These are phyloP conservation scores for Andrena minutula DNA, from an alignment of 2,888 invertebrate genomes.

Conservation along the genomic window DNA sequence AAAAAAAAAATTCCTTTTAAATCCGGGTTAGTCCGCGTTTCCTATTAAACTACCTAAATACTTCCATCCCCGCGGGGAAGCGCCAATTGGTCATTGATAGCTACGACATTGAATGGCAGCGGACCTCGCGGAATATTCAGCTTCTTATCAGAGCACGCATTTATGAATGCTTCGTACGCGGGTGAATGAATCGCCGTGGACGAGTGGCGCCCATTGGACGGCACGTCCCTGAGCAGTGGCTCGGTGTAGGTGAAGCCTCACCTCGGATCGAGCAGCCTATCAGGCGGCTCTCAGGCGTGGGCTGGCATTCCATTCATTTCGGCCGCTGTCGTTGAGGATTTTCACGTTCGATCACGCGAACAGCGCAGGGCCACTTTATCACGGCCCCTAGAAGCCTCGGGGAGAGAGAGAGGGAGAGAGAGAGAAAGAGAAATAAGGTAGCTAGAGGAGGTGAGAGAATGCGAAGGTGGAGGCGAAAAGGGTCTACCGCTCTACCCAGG, in stretches of 20 bases:
- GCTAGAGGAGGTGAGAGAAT: background rate
- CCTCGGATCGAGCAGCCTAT: constrained; percentile 67
- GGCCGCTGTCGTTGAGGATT: constrained; percentile 75
- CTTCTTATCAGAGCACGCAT: background rate
- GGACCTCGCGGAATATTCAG: background rate
- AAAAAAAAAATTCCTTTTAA: too few relatives aligned
- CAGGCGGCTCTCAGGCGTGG: constrained; percentile 76
- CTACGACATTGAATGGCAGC: background rate
- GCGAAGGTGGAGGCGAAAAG: constrained; percentile 29
- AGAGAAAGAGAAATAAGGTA: constrained; percentile 16
- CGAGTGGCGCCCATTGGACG: constrained; percentile 18
- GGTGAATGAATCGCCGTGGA: background rate
- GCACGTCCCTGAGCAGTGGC: constrained; percentile 62
- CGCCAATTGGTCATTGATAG: too few relatives aligned
- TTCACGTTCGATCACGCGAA: constrained; percentile 77
- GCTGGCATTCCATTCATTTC: constrained; percentile 82
- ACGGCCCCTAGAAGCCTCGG: constrained; percentile 44
- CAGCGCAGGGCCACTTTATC: constrained; percentile 62
- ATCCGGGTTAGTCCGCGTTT: too few relatives aligned
- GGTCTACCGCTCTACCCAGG: constrained; percentile 50
- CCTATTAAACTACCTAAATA: too few relatives aligned
- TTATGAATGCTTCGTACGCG: background rate
- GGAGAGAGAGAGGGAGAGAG: constrained; percentile 7
- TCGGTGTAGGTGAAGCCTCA: constrained; percentile 65
- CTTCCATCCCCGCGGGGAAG: too few relatives aligned